These are phyloP conservation scores for Nyctibius grandis DNA, from an alignment of 2,797 vertebrate species.

Conservation along the genomic window DNA sequence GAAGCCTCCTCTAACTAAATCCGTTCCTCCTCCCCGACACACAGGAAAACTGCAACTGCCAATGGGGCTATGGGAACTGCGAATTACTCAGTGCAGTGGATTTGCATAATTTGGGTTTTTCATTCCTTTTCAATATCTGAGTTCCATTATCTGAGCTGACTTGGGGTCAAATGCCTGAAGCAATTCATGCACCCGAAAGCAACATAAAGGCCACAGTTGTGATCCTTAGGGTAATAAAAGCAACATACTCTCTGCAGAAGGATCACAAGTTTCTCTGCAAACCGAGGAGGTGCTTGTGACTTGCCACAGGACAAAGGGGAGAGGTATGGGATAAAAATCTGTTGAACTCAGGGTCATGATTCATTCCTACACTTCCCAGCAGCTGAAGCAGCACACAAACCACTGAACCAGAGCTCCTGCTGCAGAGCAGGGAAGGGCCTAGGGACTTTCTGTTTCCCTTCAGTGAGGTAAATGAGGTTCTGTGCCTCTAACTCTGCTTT, in stretches of 20 bases:
- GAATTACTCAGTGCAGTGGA: neutral
- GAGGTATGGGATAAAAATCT: neutral
- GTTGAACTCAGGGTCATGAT: neutral
- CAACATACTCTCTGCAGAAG: neutral
- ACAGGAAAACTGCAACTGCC: conserved; percentile 5
- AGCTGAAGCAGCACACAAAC: neutral
- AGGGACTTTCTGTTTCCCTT: neutral
- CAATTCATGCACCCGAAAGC: neutral
- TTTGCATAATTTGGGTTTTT: conserved; percentile 35
- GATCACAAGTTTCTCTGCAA: conserved; percentile 12
- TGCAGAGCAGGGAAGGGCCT: neutral
- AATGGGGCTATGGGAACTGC: neutral
- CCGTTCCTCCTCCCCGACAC: neutral
- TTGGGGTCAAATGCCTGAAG: conserved; percentile 12
- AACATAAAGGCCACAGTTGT: neutral
- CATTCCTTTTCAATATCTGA: conserved; percentile 26
- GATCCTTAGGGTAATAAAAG: conserved; percentile 12
- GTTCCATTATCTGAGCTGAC: conserved; percentile 44
- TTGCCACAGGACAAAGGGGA: neutral
- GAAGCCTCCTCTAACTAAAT: conserved; percentile 22
- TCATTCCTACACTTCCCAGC: neutral
- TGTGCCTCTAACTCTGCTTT: neutral
- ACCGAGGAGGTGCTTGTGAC: neutral
- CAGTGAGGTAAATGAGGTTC: neutral
- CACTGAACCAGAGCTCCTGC: neutral